Evolutionary conservation across 2,888 invertebrate species (phyloP).

Genomic region (Andrena camellia): DNA sequence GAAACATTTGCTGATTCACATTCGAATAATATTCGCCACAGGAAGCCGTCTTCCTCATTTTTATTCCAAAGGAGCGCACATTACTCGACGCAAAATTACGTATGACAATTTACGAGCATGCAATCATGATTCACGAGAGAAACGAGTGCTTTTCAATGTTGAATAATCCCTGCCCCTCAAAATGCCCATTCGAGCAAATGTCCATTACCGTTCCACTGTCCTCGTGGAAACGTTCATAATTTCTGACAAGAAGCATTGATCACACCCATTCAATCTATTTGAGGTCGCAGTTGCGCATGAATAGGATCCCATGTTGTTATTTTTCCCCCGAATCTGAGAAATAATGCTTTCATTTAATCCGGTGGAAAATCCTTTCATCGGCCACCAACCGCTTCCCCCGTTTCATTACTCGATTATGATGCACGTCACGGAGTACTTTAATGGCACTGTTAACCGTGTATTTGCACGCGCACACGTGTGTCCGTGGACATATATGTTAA

Average conservation of each 20-base stretch:
- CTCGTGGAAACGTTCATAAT: not conserved
- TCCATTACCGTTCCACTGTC: not conserved
- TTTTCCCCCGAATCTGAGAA: not conserved
- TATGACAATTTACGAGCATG: not conserved
- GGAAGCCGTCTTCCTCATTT: not conserved
- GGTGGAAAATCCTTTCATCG: conserved; percentile 28
- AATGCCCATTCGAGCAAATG: not conserved
- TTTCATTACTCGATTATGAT: conserved; percentile 52
- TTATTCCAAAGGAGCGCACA: not conserved
- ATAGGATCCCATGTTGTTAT: not conserved
- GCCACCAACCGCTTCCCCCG: conserved; percentile 28
- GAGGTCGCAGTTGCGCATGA: too few relatives aligned
- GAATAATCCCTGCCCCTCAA: not conserved
- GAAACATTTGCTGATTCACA: not conserved
- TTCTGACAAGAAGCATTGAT: not conserved
- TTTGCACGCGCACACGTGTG: not conserved
- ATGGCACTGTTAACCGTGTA: not conserved
- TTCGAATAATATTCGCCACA: not conserved
- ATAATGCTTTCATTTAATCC: conserved; percentile 19
- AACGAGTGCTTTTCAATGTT: not conserved
- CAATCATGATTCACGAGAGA: not conserved
- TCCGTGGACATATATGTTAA: conserved; percentile 29
- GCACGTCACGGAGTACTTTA: conserved; percentile 20
- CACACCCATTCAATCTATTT: not conserved
- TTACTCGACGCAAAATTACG: not conserved